Evolutionary conservation across 2,113 vertebrate species (phyloP).

Genomic region (Propithecus coquereli): DNA sequence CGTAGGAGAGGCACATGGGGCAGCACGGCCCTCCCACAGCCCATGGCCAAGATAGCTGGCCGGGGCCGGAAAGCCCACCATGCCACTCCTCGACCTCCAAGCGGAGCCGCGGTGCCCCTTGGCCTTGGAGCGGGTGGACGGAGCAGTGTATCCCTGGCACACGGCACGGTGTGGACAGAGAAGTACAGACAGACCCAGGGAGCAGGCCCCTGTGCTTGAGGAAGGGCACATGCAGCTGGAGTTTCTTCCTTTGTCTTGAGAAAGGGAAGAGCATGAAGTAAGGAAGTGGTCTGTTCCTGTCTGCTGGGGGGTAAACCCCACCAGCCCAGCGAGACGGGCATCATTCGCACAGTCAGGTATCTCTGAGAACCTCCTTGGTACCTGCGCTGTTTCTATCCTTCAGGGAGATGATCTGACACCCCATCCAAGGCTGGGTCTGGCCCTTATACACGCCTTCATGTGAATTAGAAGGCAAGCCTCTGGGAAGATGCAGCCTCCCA

Average conservation of each 20-base stretch:
- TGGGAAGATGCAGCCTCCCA: neutral
- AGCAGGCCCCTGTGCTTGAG: fast-evolving
- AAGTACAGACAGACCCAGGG: neutral
- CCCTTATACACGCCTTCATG: fast-evolving
- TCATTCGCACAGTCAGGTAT: neutral
- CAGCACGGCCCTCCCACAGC: no score
- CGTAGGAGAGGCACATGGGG: neutral
- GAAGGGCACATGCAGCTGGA: fast-evolving
- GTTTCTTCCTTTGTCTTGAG: neutral
- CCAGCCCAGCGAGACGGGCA: neutral
- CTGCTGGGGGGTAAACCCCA: neutral
- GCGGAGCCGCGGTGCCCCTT: fast-evolving
- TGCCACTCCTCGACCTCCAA: fast-evolving
- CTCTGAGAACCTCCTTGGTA: neutral
- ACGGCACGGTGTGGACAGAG: neutral
- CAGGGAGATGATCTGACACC: neutral
- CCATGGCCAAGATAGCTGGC: fast-evolving
- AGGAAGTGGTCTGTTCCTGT: neutral
- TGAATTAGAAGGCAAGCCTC: neutral
- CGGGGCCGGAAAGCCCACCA: fast-evolving
- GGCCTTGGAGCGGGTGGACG: neutral
- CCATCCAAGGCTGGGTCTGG: neutral
- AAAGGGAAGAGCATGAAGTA: neutral
- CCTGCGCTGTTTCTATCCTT: fast-evolving
- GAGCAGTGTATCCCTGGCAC: no score